A percentile compares a stretch with the other conserved stretches of the same genome.
phyloP scores from a whole-genome alignment of 37 sponge, comb jelly and placozoan genomes.

The Eunapius fragilis region DNA sequence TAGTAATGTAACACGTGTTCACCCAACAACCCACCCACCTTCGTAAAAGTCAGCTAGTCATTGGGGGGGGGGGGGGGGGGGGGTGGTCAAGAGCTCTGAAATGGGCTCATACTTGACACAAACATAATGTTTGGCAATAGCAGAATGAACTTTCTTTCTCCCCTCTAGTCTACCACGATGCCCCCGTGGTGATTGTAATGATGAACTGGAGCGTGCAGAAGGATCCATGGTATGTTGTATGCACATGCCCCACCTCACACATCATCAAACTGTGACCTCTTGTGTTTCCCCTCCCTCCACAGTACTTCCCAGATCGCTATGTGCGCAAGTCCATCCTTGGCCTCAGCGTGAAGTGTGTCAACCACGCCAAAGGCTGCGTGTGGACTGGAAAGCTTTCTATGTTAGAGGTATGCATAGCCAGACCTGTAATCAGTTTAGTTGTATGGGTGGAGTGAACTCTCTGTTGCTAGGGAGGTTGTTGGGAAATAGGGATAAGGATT shows the following conservation, averaged over 20 bases:
- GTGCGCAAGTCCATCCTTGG: conserved; percentile 39
- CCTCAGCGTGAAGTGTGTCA: conserved; percentile 22
- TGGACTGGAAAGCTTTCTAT: conserved; percentile 49
- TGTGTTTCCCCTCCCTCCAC: not conserved
- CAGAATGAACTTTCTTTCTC: not conserved
- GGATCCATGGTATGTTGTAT: not conserved
- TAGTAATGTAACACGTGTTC: no score
- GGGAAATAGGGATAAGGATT: no score
- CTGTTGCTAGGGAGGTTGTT: no score
- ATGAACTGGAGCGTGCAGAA: conserved; percentile 25
- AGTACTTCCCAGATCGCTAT: conserved; percentile 77
- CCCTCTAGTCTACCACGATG: conserved; percentile 8
- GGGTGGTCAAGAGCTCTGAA: no score
- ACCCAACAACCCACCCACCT: no score
- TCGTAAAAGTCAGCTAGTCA: no score
- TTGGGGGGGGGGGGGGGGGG: no score
- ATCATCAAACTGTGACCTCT: no score
- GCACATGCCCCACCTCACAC: not conserved
- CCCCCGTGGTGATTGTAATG: conserved; percentile 24
- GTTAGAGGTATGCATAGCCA: conserved; percentile 1
- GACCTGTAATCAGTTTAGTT: no score
- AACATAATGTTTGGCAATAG: no score
- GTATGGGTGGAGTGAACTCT: no score
- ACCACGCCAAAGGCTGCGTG: conserved; percentile 13
- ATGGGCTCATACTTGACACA: no score